Conservation (phyloP, 1,140 invertebrate genomes). For the Brevipalpus yothersi region DNA sequence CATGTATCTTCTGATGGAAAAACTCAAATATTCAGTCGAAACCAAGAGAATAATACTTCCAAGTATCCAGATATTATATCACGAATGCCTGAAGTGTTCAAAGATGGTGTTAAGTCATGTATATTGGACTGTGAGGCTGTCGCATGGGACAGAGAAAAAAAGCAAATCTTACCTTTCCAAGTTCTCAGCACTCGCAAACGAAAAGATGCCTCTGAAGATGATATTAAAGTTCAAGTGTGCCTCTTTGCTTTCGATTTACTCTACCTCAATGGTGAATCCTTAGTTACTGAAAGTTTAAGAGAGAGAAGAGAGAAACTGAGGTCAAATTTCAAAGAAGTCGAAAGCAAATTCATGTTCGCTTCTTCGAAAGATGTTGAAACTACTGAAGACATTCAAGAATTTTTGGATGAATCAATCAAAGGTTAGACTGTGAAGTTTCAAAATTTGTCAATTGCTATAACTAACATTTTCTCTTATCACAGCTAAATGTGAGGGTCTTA, state of each 20-base stretch:
- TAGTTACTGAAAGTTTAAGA: slow-evolving; percentile 52
- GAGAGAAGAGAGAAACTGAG: slow-evolving; percentile 46
- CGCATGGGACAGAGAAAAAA: slow-evolving; percentile 70
- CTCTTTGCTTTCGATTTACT: slow-evolving; percentile 94
- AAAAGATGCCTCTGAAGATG: slow-evolving; percentile 64
- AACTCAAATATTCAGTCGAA: slow-evolving; percentile 71
- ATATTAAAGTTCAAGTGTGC: slow-evolving; percentile 92
- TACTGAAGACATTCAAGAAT: slow-evolving; percentile 72
- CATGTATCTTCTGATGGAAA: slow-evolving; percentile 40
- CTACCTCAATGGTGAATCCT: slow-evolving; percentile 66
- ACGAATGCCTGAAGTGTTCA: slow-evolving; percentile 30
- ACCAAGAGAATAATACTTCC: slow-evolving; percentile 90
- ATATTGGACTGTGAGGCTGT: slow-evolving; percentile 92
- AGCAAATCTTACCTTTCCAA: slow-evolving; percentile 91
- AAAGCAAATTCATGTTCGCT: slow-evolving; percentile 73
- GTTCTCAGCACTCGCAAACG: slow-evolving; percentile 80
- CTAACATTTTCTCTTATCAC: slow-evolving; percentile 8
- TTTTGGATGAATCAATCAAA: slow-evolving; percentile 85
- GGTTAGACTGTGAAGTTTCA: slow-evolving; percentile 25
- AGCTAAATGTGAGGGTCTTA: slow-evolving; percentile 92
- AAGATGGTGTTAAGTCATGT: slow-evolving; percentile 42
- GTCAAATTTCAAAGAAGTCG: slow-evolving; percentile 30
- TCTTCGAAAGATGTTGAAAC: slow-evolving; percentile 43
- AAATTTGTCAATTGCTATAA: background rate
- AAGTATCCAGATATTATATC: slow-evolving; percentile 92